Base-by-base conservation (phyloP, 30 jellyfish, hydroid and myxozoan species). In the Nemopilema nomurai region DNA sequence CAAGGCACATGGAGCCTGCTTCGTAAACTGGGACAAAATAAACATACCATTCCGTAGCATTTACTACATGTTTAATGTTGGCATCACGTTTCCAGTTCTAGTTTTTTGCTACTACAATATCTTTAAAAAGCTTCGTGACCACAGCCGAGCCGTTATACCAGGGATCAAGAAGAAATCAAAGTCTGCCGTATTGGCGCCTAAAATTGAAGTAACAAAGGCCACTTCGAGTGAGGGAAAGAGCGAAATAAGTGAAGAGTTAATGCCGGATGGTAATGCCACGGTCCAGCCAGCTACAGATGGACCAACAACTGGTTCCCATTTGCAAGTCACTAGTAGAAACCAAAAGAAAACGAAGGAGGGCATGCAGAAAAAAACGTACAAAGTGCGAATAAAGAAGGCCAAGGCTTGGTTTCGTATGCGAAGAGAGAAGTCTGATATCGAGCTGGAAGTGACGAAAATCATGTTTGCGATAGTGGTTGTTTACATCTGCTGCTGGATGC, bases 381-480 rank as follows among this genome's bases (percentile, higher is more conserved):
- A 62, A 18, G 90, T 62, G 69, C 30, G 70, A 67, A 68, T 82
- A 8, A 77, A 62, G 21, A 78, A 63, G n/a, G 71, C 66, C 7
- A 28, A 49, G 28, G 27, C 72, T 53, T 49, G 68, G 74, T 70
- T 74, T 17, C 71, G 90, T 9, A 69, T 74, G 69, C 74, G 51
- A 31, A 49, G 90, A 18, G 82, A 76, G 65, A 49, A 53, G 31
- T 79, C 97, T 41, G 87, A 84, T 19, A 90, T 77, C 25, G 98
- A 92, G 76, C 50, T 69, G 18, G 92, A 92, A 64, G 89, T 92
- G 71, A 92, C 98, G 16, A 70, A 41, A 74, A 87, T 92, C 20
- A 92, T 92, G 98, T 86, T 92, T 69, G 93, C 91, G 1, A 87
- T 87, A 30, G 88, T 92, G 49, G 80, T 92, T 62, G 96, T 90